phyloP scores from a whole-genome alignment of 2,113 vertebrate genomes.

The Thunnus thynnus region DNA sequence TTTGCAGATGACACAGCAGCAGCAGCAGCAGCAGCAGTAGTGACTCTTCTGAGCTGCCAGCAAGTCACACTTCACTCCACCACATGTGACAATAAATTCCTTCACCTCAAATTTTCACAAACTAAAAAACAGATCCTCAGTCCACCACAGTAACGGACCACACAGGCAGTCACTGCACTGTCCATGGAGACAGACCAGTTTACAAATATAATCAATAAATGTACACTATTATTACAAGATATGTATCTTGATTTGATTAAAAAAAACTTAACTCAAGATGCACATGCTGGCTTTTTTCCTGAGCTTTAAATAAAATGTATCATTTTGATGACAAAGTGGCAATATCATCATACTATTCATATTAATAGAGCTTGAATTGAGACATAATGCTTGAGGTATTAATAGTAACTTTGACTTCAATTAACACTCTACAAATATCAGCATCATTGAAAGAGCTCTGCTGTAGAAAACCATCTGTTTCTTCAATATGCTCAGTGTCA shows the following conservation, averaged over 20 bases:
- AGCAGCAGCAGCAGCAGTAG: background rate
- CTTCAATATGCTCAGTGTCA: slow-evolving; percentile 31
- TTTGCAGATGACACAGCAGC: background rate
- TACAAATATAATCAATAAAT: background rate
- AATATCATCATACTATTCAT: background rate
- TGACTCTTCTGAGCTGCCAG: background rate
- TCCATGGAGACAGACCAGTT: background rate
- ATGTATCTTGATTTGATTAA: background rate
- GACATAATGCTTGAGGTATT: background rate
- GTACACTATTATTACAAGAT: background rate
- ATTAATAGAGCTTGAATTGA: background rate
- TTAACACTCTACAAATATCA: slow-evolving; percentile 4
- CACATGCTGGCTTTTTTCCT: background rate
- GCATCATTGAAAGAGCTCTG: background rate
- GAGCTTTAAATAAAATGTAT: no score
- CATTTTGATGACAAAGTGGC: background rate
- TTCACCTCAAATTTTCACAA: slow-evolving; percentile 1
- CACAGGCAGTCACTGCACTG: background rate
- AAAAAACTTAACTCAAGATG: background rate
- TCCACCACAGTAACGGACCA: background rate
- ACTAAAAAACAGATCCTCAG: background rate
- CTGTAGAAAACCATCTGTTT: slow-evolving; percentile 47
- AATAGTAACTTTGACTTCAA: background rate
- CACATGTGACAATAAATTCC: slow-evolving; percentile 1
- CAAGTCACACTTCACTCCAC: background rate